These are phyloP conservation scores for Heterotilapia buettikoferi DNA, from an alignment of 2,113 vertebrate species.

Conservation along the genomic window DNA sequence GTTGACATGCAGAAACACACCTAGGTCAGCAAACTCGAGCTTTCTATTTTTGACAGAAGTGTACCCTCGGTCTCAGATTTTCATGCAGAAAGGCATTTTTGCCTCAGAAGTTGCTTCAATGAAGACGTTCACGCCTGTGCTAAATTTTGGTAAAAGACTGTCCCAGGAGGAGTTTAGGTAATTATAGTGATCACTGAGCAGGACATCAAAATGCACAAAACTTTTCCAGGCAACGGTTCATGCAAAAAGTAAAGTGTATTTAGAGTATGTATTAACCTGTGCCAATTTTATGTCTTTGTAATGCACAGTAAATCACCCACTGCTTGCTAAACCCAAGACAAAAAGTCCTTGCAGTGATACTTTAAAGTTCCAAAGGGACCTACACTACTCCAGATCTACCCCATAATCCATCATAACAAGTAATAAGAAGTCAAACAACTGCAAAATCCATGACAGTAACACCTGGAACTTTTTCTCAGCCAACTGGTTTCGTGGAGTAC, in stretches of 20 bases:
- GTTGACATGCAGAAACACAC: slow-evolving; percentile 21
- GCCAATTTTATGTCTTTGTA: background rate
- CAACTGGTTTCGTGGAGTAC: background rate
- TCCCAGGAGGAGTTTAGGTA: background rate
- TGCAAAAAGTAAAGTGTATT: background rate
- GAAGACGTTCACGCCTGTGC: background rate
- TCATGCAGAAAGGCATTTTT: background rate
- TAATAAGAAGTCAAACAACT: background rate
- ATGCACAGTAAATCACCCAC: background rate
- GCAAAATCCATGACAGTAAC: background rate
- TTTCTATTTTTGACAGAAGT: slow-evolving; percentile 1
- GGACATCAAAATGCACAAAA: background rate
- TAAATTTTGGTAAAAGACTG: background rate
- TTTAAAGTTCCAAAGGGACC: background rate
- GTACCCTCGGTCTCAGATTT: background rate
- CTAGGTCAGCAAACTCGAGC: background rate
- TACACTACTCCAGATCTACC: background rate
- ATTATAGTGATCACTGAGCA: background rate
- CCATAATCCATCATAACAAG: background rate
- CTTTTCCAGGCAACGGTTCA: background rate
- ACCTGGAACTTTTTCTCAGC: background rate
- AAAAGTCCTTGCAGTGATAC: background rate
- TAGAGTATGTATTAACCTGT: background rate
- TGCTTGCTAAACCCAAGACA: background rate
- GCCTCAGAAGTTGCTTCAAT: background rate